Conservation (phyloP, 2,797 vertebrate species). For the Coregonus sp. region DNA sequence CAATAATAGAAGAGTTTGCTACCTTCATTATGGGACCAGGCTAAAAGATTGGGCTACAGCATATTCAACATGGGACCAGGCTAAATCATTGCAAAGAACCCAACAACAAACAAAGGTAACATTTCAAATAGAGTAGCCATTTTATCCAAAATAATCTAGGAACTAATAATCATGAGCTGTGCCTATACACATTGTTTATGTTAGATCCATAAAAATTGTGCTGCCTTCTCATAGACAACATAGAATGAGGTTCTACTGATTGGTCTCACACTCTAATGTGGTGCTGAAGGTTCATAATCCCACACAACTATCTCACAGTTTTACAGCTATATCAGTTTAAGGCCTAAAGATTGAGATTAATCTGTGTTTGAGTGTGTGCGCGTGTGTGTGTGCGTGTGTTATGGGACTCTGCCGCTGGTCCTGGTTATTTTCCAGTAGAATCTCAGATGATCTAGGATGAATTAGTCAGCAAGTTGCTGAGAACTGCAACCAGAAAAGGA, state of each 20-base stretch:
- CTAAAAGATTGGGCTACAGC: not conserved
- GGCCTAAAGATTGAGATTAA: conserved; percentile 30
- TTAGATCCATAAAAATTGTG: not conserved
- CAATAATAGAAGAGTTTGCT: not conserved
- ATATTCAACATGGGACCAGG: not conserved
- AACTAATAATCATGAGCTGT: not conserved
- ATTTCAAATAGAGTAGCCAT: not conserved
- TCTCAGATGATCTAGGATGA: conserved; percentile 59
- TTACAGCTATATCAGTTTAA: conserved; percentile 50
- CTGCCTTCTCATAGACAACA: not conserved
- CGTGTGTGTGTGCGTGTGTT: not conserved
- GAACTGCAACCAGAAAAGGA: conserved; percentile 54
- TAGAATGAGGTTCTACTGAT: conserved; percentile 24
- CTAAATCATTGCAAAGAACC: not conserved
- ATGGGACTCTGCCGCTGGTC: conserved; percentile 1
- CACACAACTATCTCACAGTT: conserved; percentile 55
- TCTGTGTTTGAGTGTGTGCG: not conserved
- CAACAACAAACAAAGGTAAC: not conserved
- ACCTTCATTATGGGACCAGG: not conserved
- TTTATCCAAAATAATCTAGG: no score
- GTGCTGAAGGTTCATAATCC: not conserved
- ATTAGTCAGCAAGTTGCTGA: conserved; percentile 62
- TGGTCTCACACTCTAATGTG: conserved; percentile 31
- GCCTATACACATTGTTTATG: not conserved
- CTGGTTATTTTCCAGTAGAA: conserved; percentile 24